These are phyloP conservation scores for Echinops telfairi DNA, from an alignment of 2,113 vertebrate genomes.

Conservation along the genomic window DNA sequence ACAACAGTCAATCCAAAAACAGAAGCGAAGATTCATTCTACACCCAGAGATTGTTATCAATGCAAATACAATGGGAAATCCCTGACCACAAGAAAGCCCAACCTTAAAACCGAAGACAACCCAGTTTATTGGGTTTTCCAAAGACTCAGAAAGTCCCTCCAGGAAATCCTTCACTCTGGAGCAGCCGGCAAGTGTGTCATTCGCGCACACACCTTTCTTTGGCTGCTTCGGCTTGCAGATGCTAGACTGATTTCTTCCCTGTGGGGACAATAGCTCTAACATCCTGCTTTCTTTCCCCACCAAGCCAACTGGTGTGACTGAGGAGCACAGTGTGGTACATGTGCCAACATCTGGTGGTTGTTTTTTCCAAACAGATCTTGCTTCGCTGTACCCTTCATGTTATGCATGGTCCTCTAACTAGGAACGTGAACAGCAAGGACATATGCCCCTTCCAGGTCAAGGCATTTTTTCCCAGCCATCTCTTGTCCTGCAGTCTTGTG, in stretches of 20 bases:
- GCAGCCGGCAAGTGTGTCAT: rapidly evolving
- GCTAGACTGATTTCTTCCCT: neutral
- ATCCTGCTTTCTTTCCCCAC: too few species aligned
- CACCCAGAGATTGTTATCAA: neutral
- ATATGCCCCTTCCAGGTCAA: too few species aligned
- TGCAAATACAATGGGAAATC: neutral
- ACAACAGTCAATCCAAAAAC: neutral
- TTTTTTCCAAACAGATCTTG: neutral
- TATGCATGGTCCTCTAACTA: rapidly evolving
- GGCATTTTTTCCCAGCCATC: too few species aligned
- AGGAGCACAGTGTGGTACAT: rapidly evolving
- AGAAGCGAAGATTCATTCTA: neutral
- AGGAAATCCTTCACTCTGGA: neutral
- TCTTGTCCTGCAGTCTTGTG: neutral
- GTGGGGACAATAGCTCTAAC: neutral
- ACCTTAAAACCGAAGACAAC: neutral
- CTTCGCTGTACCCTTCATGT: neutral
- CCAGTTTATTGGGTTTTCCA: neutral
- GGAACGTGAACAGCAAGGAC: neutral
- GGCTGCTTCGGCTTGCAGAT: neutral
- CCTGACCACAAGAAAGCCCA: neutral
- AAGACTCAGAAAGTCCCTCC: neutral
- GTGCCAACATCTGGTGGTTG: too few species aligned
- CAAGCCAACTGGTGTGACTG: neutral
- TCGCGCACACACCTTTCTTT: neutral